Evolutionary conservation across 2,888 invertebrate genomes (phyloP).

Genomic region (Dorcus hopei): DNA sequence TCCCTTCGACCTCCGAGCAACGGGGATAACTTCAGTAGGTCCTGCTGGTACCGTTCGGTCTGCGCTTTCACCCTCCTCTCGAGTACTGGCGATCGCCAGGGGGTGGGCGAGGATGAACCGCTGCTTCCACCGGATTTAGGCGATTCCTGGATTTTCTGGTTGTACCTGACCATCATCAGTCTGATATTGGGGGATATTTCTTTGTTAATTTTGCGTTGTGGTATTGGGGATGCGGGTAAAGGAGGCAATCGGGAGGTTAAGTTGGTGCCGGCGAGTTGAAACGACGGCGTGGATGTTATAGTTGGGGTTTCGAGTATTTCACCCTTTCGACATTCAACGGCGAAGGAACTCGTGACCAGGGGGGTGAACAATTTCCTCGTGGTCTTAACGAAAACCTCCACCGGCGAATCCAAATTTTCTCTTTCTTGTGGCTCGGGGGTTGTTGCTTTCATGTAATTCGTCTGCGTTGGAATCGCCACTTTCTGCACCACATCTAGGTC

Average conservation of each 20-base stretch:
- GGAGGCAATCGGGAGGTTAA: constrained; percentile 50
- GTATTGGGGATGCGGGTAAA: constrained; percentile 57
- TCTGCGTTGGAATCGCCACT: constrained; percentile 35
- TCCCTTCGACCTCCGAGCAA: constrained; percentile 50
- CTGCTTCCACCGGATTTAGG: constrained; percentile 52
- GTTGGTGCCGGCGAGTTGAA: constrained; percentile 25
- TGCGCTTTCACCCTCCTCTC: constrained; percentile 59
- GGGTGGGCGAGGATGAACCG: constrained; percentile 62
- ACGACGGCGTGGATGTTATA: constrained; percentile 15
- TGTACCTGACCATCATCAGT: constrained; percentile 69
- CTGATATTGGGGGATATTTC: constrained; percentile 68
- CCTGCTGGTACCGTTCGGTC: constrained; percentile 51
- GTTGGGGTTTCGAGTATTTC: constrained; percentile 16
- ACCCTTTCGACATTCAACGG: constrained; percentile 25
- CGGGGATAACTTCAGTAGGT: constrained; percentile 44
- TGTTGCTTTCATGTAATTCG: constrained; percentile 27
- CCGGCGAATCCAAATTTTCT: constrained; percentile 36
- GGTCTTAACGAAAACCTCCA: constrained; percentile 74
- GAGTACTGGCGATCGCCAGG: constrained; percentile 62
- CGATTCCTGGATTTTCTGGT: constrained; percentile 59
- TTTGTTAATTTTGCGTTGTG: constrained; percentile 57
- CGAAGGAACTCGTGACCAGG: constrained; percentile 29
- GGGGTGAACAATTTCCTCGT: constrained; percentile 78
- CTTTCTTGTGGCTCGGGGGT: constrained; percentile 7
- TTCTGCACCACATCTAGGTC: constrained; percentile 34